Conservation (phyloP, 2,113 vertebrate species). For the Rallus limicola region DNA sequence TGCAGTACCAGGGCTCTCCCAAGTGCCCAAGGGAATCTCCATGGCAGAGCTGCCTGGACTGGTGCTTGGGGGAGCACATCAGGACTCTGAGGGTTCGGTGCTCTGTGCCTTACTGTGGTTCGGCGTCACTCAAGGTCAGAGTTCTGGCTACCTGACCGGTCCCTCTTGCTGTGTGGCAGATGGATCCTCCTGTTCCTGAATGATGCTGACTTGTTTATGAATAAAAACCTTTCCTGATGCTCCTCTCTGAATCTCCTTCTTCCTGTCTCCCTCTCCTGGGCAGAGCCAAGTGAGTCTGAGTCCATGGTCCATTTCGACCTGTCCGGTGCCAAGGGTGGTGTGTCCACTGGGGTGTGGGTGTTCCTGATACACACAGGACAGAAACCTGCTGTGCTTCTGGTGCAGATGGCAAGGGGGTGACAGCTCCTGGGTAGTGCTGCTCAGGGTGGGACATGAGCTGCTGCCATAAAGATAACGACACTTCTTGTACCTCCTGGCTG, state of each 20-base stretch:
- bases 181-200: background rate
- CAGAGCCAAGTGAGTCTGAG: background rate
- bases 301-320: rapidly evolving
- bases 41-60: background rate
- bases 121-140: background rate
- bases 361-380: background rate
- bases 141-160: too few relatives aligned
- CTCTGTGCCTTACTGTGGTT: background rate
- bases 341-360: background rate
- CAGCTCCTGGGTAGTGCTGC: background rate
- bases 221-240: background rate
- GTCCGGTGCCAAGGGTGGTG: background rate
- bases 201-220: background rate
- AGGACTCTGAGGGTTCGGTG: rapidly evolving
- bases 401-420: background rate
- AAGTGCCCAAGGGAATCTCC: too few relatives aligned
- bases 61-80: background rate
- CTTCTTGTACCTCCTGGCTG: background rate
- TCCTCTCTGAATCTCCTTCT: background rate
- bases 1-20: background rate
- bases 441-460: background rate
- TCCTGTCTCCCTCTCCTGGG: background rate
- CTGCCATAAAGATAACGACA: background rate
- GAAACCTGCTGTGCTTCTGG: background rate
- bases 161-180: rapidly evolving